Evolutionary conservation across 2,888 invertebrate genomes (phyloP), one percentile per base, ranked within the genome.

Genomic region (Callyntrura sp.): DNA sequence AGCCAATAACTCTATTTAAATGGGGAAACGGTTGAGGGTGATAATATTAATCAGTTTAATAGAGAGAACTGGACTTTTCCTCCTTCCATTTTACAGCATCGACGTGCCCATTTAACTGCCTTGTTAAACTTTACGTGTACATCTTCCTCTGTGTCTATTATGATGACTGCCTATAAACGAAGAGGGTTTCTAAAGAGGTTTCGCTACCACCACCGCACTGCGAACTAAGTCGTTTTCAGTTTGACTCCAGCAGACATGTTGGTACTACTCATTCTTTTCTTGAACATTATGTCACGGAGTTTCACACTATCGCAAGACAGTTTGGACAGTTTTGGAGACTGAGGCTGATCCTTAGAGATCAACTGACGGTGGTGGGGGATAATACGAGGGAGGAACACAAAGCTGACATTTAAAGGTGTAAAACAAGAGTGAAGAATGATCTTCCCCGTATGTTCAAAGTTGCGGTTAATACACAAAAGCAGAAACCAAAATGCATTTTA

Each of bases 261-360:
- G 11, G 45, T 70, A 45, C 17, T 8, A n/a, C 51, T 55, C 17
- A 78, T 78, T 28, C 57, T 57, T 17, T 9, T 17, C 35, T 25
- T 12, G n/a, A 57, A 28, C 12, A 78, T 55, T 55, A 57, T 78
- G 78, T 78, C 57, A 28, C 60, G 45, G 23, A 81, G 78, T 86
- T 79, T 23, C 20, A 65, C 86, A 57, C 28, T n/a, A 70, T 65
- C 57, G 81, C 60, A 23, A 70, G 87, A 87, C 81, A 85, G 65
- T 79, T 89, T 81, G 85, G 90, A 90, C 90, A 90, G 85, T 51
- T 90, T 90, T 60, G 70, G 85, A 90, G 85, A 90, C 62, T 85
- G 78, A n/a, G 57, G 35, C 23, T 84, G 84, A 90, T 90, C 90
- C 85, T 85, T 45, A 25, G 90, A 85, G 90, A 90, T 85, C 68